Percentiles rank a stretch among this genome's conserved stretches.
These are phyloP conservation scores for Ginglymostoma cirratum DNA, from an alignment of 2,113 vertebrate species.

Conservation along the genomic window DNA sequence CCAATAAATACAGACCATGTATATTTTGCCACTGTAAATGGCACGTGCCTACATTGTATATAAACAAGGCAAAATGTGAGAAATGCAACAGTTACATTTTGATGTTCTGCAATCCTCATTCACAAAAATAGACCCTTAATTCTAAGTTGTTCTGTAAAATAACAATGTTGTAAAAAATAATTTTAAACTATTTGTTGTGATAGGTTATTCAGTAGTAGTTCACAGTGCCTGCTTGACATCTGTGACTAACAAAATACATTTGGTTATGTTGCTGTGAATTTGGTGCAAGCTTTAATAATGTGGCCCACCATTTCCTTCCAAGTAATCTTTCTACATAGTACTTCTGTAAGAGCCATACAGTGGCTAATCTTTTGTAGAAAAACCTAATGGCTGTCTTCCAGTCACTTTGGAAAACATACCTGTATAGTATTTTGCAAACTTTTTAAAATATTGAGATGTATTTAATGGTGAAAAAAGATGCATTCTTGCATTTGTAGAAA, in stretches of 20 bases:
- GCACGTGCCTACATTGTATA: neutral
- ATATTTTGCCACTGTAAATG: conserved; percentile 31
- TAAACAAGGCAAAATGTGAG: conserved; percentile 22
- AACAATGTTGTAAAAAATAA: conserved; percentile 36
- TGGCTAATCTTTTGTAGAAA: conserved; percentile 38
- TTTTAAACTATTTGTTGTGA: conserved; percentile 15
- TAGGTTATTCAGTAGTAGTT: conserved; percentile 19
- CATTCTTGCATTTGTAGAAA: conserved; percentile 74
- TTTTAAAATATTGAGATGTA: conserved; percentile 52
- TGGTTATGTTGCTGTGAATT: conserved; percentile 33
- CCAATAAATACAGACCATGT: conserved; percentile 32
- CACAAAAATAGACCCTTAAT: conserved; percentile 14
- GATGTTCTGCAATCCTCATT: neutral
- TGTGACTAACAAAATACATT: conserved; percentile 23
- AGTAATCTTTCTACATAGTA: conserved; percentile 20
- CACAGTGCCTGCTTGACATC: neutral
- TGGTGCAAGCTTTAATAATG: conserved; percentile 35
- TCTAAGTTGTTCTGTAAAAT: conserved; percentile 26
- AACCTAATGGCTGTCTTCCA: conserved; percentile 34
- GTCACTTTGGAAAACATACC: conserved; percentile 42
- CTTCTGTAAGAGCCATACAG: conserved; percentile 17
- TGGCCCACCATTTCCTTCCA: conserved; percentile 20
- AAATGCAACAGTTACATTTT: neutral
- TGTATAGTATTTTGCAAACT: conserved; percentile 44
- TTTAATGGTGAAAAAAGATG: conserved; percentile 60